phyloP scores from a whole-genome alignment of 2,797 vertebrate species.

The Phoxinus dragarum region DNA sequence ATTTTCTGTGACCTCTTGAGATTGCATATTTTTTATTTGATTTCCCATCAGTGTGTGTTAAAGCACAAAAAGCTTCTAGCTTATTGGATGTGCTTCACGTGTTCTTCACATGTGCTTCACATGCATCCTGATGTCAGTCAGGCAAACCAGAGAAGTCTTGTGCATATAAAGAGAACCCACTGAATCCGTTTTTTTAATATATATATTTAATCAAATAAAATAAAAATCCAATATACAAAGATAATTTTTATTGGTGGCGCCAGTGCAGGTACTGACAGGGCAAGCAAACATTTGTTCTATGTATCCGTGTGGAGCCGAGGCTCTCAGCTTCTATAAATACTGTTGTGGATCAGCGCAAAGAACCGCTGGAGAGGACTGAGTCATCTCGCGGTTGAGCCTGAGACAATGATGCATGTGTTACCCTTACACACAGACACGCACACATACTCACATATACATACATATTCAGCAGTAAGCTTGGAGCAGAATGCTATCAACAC shows the following conservation, averaged over 20 bases:
- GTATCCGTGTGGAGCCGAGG: background rate
- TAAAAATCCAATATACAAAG: too few relatives aligned
- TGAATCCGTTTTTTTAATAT: too few relatives aligned
- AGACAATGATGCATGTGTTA: constrained; percentile 37
- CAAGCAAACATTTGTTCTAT: background rate
- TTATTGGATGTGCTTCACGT: background rate
- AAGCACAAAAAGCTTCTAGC: background rate
- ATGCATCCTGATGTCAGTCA: background rate
- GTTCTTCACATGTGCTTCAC: background rate
- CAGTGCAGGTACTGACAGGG: background rate
- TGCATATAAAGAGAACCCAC: background rate
- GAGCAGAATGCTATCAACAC: constrained; percentile 3
- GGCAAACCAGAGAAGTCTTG: background rate
- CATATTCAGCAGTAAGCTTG: constrained; percentile 24
- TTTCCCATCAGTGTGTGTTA: background rate
- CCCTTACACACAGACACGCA: constrained; percentile 23
- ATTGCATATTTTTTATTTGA: background rate
- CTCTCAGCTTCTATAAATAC: constrained; percentile 53
- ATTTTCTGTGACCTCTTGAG: background rate
- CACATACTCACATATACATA: background rate
- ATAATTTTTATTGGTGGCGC: background rate
- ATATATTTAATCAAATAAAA: too few relatives aligned
- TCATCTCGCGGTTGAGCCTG: constrained; percentile 40
- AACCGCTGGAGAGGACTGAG: constrained; percentile 52
- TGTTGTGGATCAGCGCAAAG: constrained; percentile 28